These are phyloP conservation scores for Glaucopsyche alexis DNA, from an alignment of 2,888 invertebrate genomes.

Conservation along the genomic window DNA sequence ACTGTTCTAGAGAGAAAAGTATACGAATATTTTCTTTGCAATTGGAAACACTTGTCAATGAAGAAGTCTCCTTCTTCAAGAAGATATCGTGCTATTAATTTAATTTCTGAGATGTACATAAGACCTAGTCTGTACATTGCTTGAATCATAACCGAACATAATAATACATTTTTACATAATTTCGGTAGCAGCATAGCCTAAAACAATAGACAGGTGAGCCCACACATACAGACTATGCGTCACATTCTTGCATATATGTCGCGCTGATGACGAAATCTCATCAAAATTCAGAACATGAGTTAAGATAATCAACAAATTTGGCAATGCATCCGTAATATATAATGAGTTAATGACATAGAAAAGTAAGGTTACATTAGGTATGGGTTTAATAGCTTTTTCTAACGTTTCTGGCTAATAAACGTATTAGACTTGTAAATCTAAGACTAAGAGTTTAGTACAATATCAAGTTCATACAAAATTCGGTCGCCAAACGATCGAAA, in stretches of 20 bases:
- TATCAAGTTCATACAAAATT: no score
- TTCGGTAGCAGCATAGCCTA: slow-evolving; percentile 36
- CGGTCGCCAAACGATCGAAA: no score
- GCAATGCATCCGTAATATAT: slow-evolving; percentile 20
- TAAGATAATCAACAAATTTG: slow-evolving; percentile 38
- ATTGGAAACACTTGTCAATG: background rate
- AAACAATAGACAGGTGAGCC: slow-evolving; percentile 42
- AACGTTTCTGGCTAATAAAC: background rate
- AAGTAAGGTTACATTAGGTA: background rate
- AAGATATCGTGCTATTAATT: background rate
- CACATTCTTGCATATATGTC: slow-evolving; percentile 41
- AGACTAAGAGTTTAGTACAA: no score
- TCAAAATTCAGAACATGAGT: slow-evolving; percentile 37
- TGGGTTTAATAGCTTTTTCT: background rate
- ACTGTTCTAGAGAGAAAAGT: no score
- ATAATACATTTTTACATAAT: slow-evolving; percentile 32
- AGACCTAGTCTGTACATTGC: slow-evolving; percentile 1
- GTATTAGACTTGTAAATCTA: background rate
- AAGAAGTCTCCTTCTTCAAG: no score
- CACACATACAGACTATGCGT: slow-evolving; percentile 38
- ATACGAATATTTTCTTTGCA: background rate
- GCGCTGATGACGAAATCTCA: slow-evolving; percentile 36
- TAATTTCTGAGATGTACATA: background rate
- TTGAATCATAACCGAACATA: slow-evolving; percentile 25
- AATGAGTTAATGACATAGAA: background rate